Evolutionary conservation across 2,888 invertebrate species (phyloP), one percentile per base, ranked within the genome.

Genomic region (Cephus spinipes): DNA sequence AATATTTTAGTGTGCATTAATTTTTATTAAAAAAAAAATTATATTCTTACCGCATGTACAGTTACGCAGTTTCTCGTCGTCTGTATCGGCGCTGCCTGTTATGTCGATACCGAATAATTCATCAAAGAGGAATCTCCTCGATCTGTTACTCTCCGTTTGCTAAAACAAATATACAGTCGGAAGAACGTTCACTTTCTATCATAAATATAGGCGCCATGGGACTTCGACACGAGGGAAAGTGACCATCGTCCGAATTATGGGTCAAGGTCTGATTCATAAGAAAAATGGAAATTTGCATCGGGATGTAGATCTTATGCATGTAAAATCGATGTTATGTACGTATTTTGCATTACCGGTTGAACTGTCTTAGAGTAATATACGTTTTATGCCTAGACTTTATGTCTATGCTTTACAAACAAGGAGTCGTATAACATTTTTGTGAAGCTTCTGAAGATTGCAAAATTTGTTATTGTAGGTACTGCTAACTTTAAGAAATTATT

Each of bases 1-100:
- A 73, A 69, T 12, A 15, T 76, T 75, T 35, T 33, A 74, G 34
- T 74, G 33, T 34, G 31, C 30, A 12, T 1, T 33, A 15, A 32
- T 69, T 69, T 73, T 30, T 68, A 23, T 36, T 73, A 78, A 79
- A 35, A 31, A 73, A 76, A 30, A 75, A 11, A 73, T 73, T 55
- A n/a, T 73, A 68, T 69, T 55, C 94, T 93, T 92, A 95, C 96
- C 96, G 91, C 96, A 96, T 73, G 95, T 94, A 89, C 96, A 96
- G 84, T 95, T 95, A 87, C 94, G 94, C 74, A 94, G 89, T 85
- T 92, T 92, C 73, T 93, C 92, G 40, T 93, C 92, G 68, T 94
- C 93, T 55, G 93, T 93, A 68, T 88, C 90, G 55, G 91, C 92
- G 73, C 74, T 32, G 73, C 77, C 93, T 4, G 85, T 83, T 40